These are phyloP conservation scores for Glossosoma conforme DNA, from an alignment of 1,140 invertebrate species.

Conservation along the genomic window DNA sequence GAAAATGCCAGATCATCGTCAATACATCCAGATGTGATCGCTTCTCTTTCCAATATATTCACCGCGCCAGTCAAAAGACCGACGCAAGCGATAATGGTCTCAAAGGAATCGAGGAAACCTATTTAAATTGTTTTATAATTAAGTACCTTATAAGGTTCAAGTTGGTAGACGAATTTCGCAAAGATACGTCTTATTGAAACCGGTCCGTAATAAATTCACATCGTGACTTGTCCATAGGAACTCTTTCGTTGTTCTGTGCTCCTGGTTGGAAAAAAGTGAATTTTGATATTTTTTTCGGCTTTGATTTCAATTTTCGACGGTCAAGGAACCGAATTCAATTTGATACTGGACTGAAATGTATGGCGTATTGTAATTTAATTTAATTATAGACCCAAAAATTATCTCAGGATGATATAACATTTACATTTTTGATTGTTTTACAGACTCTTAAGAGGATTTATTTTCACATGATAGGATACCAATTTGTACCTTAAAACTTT, in stretches of 20 bases:
- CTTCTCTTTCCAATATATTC: no score
- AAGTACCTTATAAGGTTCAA: constrained; percentile 28
- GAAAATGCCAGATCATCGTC: no score
- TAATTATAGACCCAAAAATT: no score
- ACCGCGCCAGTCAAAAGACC: no score
- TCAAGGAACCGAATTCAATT: constrained; percentile 4
- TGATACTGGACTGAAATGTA: not conserved
- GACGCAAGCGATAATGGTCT: not conserved
- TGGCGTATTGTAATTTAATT: no score
- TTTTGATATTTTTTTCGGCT: constrained; percentile 3
- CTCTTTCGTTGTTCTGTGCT: constrained; percentile 11
- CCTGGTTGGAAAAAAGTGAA: constrained; percentile 1
- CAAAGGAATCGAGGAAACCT: no score
- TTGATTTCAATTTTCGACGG: constrained; percentile 9
- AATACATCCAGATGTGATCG: no score
- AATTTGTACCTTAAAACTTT: no score
- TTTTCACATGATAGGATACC: no score
- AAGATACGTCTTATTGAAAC: constrained; percentile 10
- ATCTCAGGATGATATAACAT: no score
- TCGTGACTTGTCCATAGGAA: constrained; percentile 22
- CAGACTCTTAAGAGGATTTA: no score
- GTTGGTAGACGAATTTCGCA: constrained; percentile 20
- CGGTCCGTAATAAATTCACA: constrained; percentile 15
- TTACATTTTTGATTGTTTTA: no score
- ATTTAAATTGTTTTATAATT: constrained; percentile 28